Conservation (phyloP, 2,888 invertebrate species). For the Eupeodes luniger region DNA sequence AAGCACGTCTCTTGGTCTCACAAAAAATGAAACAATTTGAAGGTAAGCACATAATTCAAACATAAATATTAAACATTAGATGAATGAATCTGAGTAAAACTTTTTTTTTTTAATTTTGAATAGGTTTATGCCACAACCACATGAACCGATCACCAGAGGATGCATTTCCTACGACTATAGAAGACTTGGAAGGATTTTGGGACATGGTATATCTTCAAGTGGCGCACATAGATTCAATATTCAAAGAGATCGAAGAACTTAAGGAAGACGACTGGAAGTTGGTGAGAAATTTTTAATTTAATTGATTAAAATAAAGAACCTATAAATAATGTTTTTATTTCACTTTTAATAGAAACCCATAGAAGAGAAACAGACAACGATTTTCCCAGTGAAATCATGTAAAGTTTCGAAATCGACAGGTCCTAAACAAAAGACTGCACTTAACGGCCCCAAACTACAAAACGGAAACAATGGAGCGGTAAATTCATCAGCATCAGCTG, state of each 20-base stretch:
- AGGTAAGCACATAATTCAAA: conserved; percentile 84
- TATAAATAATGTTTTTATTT: neutral
- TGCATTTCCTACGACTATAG: conserved; percentile 93
- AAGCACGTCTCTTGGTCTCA: conserved; percentile 93
- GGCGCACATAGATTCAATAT: conserved; percentile 91
- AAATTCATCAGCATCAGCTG: conserved; percentile 79
- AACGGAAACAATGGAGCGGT: conserved; percentile 77
- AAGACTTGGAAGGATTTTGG: conserved; percentile 98
- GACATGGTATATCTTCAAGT: conserved; percentile 98
- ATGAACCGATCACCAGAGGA: conserved; percentile 89
- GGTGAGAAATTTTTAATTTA: conserved; percentile 76
- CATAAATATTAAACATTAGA: neutral
- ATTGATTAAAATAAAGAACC: neutral
- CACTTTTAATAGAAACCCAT: conserved; percentile 77
- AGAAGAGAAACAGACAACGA: conserved; percentile 69
- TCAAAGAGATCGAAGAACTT: conserved; percentile 88
- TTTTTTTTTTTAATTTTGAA: conserved; percentile 69
- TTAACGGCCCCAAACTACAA: conserved; percentile 47
- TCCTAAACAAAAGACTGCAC: conserved; percentile 57
- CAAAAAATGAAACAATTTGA: conserved; percentile 98
- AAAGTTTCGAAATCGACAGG: conserved; percentile 78
- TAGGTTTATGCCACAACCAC: conserved; percentile 88
- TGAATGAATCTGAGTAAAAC: neutral
- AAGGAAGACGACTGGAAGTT: conserved; percentile 89
- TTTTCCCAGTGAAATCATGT: conserved; percentile 77